Conservation (phyloP, 2,888 invertebrate species). For the Meta bourneti region DNA sequence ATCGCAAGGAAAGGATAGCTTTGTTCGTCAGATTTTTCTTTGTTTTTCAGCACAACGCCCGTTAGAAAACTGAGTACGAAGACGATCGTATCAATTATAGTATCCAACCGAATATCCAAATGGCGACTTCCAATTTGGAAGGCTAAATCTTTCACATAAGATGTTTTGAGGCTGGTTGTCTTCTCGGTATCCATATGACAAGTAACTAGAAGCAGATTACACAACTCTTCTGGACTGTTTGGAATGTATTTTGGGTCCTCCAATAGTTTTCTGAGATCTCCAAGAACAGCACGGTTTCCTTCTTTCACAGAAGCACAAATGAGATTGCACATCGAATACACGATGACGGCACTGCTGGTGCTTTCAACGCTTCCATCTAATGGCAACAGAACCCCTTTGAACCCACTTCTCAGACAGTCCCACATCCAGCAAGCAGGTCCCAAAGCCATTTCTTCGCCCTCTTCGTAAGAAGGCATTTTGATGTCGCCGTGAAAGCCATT, state of each 20-base stretch:
- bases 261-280: conserved; percentile 91
- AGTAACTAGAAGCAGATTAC: conserved; percentile 92
- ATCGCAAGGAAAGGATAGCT: conserved; percentile 95
- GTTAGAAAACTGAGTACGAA: conserved; percentile 91
- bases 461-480: conserved; percentile 85
- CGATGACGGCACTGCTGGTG: conserved; percentile 94
- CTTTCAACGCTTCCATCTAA: conserved; percentile 98
- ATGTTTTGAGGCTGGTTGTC: conserved; percentile 93
- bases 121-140: conserved; percentile 91
- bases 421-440: conserved; percentile 99
- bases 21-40: conserved; percentile 90
- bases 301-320: conserved; percentile 86
- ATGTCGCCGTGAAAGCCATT: conserved; percentile 80
- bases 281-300: conserved; percentile 84
- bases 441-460: conserved; percentile 87
- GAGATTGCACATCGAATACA: conserved; percentile 95
- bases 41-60: conserved; percentile 90
- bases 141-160: conserved; percentile 88
- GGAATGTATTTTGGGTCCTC: conserved; percentile 92
- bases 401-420: conserved; percentile 96
- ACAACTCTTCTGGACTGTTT: conserved; percentile 89
- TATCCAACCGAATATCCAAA: conserved; percentile 90
- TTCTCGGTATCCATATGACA: conserved; percentile 98
- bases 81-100: conserved; percentile 91
- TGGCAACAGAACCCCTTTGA: conserved; percentile 97